phyloP scores from a whole-genome alignment of 2,113 vertebrate species.

The Anolis carolinensis region DNA sequence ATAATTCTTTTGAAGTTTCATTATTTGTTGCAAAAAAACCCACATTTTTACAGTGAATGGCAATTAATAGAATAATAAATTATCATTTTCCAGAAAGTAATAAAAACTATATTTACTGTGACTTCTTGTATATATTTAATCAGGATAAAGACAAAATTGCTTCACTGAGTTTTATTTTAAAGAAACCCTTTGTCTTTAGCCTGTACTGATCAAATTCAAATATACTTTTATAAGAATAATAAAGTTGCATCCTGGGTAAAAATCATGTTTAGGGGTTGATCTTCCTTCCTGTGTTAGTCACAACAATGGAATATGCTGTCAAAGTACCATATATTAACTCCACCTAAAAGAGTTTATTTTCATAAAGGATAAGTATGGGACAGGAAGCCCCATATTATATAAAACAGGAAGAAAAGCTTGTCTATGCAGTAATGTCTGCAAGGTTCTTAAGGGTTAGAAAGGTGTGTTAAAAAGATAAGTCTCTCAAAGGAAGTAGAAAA shows the following conservation, averaged over 20 bases:
- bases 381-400: constrained; percentile 38
- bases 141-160: not conserved
- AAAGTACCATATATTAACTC: constrained; percentile 16
- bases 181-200: not conserved
- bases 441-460: constrained; percentile 62
- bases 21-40: not conserved
- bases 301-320: constrained; percentile 16
- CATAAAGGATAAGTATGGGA: constrained; percentile 42
- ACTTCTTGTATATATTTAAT: not conserved
- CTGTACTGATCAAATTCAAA: not conserved
- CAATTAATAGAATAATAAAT: not conserved
- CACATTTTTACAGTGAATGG: not conserved
- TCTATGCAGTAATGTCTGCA: constrained; percentile 22
- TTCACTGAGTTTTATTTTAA: not conserved
- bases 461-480: constrained; percentile 46
- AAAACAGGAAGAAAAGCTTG: constrained; percentile 51
- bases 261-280: not conserved
- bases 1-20: not conserved
- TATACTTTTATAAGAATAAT: not conserved
- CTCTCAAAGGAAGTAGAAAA: constrained; percentile 61
- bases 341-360: constrained; percentile 55
- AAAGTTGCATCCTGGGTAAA: not conserved
- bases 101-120: not conserved
- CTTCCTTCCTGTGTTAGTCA: not conserved
- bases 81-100: not conserved